These are phyloP conservation scores for Ectemnius lituratus DNA, from an alignment of 2,888 invertebrate genomes.

Conservation along the genomic window DNA sequence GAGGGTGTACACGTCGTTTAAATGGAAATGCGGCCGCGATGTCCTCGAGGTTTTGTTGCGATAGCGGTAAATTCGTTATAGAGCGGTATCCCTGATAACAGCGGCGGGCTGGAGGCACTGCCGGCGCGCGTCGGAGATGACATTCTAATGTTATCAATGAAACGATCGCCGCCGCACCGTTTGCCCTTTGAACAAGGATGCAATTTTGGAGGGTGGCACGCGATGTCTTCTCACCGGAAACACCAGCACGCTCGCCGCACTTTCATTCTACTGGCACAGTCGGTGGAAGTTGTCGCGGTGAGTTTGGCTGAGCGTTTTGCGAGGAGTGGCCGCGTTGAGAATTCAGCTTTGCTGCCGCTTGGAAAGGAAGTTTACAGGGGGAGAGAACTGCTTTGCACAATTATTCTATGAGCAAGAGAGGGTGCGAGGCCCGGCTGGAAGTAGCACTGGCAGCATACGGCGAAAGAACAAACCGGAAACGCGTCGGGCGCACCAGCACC, in stretches of 20 bases:
- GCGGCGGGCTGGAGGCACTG: not conserved
- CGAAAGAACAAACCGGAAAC: constrained; percentile 25
- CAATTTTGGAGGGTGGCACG: no score
- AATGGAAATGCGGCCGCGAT: constrained; percentile 13
- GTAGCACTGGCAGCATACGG: not conserved
- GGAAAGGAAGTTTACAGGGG: no score
- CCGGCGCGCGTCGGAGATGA: not conserved
- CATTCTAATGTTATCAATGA: constrained; percentile 18
- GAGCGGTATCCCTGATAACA: constrained; percentile 8
- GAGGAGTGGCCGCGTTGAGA: no score
- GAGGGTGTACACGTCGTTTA: constrained; percentile 7
- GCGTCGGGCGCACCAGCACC: constrained; percentile 28
- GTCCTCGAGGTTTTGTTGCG: constrained; percentile 11
- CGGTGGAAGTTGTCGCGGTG: no score
- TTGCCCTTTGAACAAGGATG: no score
- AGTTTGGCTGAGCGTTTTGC: no score
- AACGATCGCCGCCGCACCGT: constrained; percentile 4
- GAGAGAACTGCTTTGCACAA: no score
- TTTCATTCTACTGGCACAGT: no score
- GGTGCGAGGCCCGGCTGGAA: not conserved
- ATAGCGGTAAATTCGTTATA: constrained; percentile 16
- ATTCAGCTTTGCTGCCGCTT: no score
- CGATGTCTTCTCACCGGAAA: no score
- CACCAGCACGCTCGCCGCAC: no score
- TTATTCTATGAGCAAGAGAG: no score